phyloP scores from a whole-genome alignment of 2,888 invertebrate species.

The Ptychoptera albimana region DNA sequence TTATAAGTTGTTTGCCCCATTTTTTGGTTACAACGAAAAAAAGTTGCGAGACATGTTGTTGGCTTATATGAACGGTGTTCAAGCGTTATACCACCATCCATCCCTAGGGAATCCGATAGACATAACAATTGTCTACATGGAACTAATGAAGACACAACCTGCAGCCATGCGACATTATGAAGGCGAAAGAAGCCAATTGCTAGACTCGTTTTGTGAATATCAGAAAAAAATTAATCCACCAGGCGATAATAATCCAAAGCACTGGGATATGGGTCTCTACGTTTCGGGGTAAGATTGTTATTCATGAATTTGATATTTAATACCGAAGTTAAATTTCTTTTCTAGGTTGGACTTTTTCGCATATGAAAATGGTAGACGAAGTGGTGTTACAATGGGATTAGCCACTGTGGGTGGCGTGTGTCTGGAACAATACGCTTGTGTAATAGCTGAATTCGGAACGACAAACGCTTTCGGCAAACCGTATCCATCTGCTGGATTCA shows the following conservation, averaged over 20 bases:
- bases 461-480: conserved; percentile 57
- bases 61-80: conserved; percentile 63
- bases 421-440: conserved; percentile 51
- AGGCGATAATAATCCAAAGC: conserved; percentile 50
- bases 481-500: conserved; percentile 71
- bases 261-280: conserved; percentile 68
- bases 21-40: conserved; percentile 45
- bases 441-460: conserved; percentile 63
- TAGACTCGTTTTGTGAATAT: conserved; percentile 63
- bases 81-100: conserved; percentile 63
- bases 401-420: conserved; percentile 70
- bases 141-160: conserved; percentile 52
- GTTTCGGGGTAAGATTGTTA: conserved; percentile 43
- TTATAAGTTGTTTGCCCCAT: conserved; percentile 52
- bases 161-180: conserved; percentile 41
- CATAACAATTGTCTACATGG: conserved; percentile 50
- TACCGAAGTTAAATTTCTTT: conserved; percentile 10
- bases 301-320: neutral
- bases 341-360: conserved; percentile 55
- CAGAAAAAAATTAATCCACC: conserved; percentile 46
- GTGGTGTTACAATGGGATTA: conserved; percentile 63
- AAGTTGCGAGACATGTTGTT: conserved; percentile 58
- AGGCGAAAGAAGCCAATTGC: conserved; percentile 46
- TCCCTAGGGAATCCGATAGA: conserved; percentile 50
- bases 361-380: conserved; percentile 49